Evolutionary conservation across 2,888 invertebrate species (phyloP).

Genomic region (Nipponacmea schrenckii): DNA sequence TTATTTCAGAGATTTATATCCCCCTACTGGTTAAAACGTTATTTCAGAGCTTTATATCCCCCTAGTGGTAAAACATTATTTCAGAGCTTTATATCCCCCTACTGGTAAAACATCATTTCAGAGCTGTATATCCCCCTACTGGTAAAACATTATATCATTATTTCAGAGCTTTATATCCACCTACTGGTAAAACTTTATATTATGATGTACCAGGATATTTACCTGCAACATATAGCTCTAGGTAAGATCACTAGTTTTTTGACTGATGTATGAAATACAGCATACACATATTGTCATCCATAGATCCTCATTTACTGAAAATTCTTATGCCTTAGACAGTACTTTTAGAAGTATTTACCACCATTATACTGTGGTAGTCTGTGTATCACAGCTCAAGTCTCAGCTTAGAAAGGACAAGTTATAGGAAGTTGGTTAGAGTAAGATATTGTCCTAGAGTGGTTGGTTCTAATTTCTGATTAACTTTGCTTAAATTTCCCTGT

Average conservation of each 20-base stretch:
- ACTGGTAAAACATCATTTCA: conserved; percentile 17
- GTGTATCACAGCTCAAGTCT: too few relatives aligned
- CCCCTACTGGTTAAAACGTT: not conserved
- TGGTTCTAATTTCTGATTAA: too few relatives aligned
- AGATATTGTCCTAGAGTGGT: too few relatives aligned
- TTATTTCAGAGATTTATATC: conserved; percentile 17
- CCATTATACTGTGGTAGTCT: too few relatives aligned
- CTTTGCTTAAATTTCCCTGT: not conserved
- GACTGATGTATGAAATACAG: too few relatives aligned
- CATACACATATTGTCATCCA: too few relatives aligned
- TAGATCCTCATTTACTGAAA: too few relatives aligned
- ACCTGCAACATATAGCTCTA: conserved; percentile 36
- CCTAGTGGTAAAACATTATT: not conserved
- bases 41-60: not conserved
- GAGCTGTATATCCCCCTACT: not conserved
- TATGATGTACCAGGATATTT: conserved; percentile 48
- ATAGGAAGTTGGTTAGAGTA: too few relatives aligned
- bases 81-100: not conserved
- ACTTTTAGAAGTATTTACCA: too few relatives aligned
- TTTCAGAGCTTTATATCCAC: conserved; percentile 52
- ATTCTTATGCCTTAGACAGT: too few relatives aligned
- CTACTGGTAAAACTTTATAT: conserved; percentile 45
- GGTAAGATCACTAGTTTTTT: conserved; percentile 32
- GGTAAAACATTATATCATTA: not conserved
- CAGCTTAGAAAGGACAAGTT: too few relatives aligned